phyloP scores from a whole-genome alignment of 2,888 invertebrate genomes.

The Idaea dimidiata region DNA sequence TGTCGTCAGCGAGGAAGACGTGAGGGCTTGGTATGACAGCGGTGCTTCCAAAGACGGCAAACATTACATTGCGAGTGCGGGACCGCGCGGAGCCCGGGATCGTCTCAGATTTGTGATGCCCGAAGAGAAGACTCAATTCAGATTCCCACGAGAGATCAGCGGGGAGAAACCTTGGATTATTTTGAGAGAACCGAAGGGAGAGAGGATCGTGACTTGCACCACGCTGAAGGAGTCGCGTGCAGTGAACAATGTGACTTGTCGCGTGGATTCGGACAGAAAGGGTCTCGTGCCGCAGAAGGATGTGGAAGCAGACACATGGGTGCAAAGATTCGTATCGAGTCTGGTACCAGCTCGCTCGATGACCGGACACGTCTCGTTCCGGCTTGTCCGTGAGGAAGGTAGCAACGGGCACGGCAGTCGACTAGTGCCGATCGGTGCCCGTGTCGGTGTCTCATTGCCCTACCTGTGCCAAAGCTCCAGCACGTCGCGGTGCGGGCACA shows the following conservation, averaged over 20 bases:
- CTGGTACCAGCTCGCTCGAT: slow-evolving; percentile 84
- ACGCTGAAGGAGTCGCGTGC: slow-evolving; percentile 89
- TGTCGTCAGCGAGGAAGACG: slow-evolving; percentile 84
- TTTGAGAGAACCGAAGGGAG: slow-evolving; percentile 87
- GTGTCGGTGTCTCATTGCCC: slow-evolving; percentile 89
- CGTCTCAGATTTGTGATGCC: slow-evolving; percentile 86
- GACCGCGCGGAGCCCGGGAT: slow-evolving; percentile 87
- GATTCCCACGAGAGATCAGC: slow-evolving; percentile 86
- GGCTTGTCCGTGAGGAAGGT: slow-evolving; percentile 84
- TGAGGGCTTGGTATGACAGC: slow-evolving; percentile 85
- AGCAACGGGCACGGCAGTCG: slow-evolving; percentile 64
- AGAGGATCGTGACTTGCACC: slow-evolving; percentile 90
- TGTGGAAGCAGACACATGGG: slow-evolving; percentile 86
- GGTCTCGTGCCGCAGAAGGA: slow-evolving; percentile 85
- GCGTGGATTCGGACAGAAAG: slow-evolving; percentile 83
- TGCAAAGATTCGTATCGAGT: slow-evolving; percentile 85
- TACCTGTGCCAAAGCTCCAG: slow-evolving; percentile 88
- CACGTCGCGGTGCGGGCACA: slow-evolving; percentile 77
- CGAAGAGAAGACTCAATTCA: slow-evolving; percentile 82
- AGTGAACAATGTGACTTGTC: slow-evolving; percentile 90
- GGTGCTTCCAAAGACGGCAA: slow-evolving; percentile 81
- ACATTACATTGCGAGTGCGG: slow-evolving; percentile 87
- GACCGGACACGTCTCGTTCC: slow-evolving; percentile 89
- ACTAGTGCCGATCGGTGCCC: slow-evolving; percentile 80
- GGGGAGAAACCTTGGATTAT: slow-evolving; percentile 89